A percentile compares a stretch with the other conserved stretches of the same genome.
Conservation (phyloP, 1,140 invertebrate species). For the Eubasilissa regina region DNA sequence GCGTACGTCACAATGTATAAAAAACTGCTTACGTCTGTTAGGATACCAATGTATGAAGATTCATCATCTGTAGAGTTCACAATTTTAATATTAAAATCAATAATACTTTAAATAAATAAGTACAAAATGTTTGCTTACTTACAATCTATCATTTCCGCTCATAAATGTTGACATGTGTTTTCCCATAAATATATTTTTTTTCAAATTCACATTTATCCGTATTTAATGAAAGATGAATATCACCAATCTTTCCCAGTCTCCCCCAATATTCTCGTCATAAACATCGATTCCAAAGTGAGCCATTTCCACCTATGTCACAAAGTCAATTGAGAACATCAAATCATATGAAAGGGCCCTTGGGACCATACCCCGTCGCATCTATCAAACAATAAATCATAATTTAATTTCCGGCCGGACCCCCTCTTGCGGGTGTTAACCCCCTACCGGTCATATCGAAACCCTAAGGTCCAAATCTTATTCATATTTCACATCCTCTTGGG, state of each 20-base stretch:
- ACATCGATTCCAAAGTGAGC: constrained; percentile 14
- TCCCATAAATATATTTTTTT: too few species aligned
- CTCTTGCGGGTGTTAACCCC: background rate
- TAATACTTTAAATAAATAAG: too few species aligned
- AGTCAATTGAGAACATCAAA: constrained; percentile 38
- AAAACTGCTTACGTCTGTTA: too few species aligned
- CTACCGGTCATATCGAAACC: constrained; percentile 13
- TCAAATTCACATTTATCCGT: too few species aligned
- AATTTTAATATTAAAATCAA: too few species aligned
- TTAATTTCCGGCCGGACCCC: constrained; percentile 55
- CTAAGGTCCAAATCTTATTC: constrained; percentile 38
- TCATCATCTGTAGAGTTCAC: too few species aligned
- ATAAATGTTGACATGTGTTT: too few species aligned
- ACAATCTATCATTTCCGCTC: too few species aligned
- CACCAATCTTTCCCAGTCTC: background rate
- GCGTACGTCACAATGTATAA: too few species aligned
- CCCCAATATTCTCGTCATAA: background rate
- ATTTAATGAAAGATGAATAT: background rate
- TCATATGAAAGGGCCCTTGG: constrained; percentile 27
- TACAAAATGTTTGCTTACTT: too few species aligned
- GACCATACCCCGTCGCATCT: constrained; percentile 28
- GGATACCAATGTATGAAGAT: too few species aligned
- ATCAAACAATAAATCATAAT: constrained; percentile 55
- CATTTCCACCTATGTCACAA: constrained; percentile 38
- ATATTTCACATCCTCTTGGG: constrained; percentile 31